Base-by-base conservation (phyloP, 2,113 vertebrate genomes). In the Gasterosteus nipponicus region DNA sequence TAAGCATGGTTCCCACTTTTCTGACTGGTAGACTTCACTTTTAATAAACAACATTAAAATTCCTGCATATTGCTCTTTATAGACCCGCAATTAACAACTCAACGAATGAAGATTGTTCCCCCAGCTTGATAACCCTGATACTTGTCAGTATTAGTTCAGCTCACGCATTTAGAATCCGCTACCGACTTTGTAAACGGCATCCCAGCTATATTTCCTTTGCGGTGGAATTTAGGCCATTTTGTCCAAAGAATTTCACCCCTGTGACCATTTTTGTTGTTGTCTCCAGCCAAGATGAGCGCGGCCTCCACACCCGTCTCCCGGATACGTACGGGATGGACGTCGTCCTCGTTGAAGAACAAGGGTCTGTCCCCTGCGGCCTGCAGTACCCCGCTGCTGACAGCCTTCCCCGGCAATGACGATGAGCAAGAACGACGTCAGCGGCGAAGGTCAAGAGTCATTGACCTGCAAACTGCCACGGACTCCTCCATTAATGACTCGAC, bases 351-450 rank as follows among this genome's bases (percentile, higher is more conserved):
- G 12, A 92, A 89, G 54, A 87, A 86, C 75, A 94, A 90, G 78
- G 82, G 84, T 42, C 11, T 86, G 1, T 90, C 91, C 7, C 91
- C 94, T 1, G 82, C 82, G 10, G 85, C 93, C 16, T 92, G 94
- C 75, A 94, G 95, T 67, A 95, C 95, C 2, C 94, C 96, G 0
- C 90, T 95, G 31, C 82, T 97, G 22, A 80, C 94, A 0, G 92
- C 94, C 31, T 96, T 97, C 35, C 95, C 95, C 0, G 89, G 94
- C 12, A 99, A 98, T 8, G 96, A 99, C 0, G 97, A 99, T 4
- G 97, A 98, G 44, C 89, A 83, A 72, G 97, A 99, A 70, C 93
- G 95, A 42, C 87, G 94, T 54, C 96, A 96, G 73, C 95, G 97
- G 59, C 89, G 97, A 14, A 93, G 94, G 41, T 98, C 97, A 1